Base-by-base conservation (phyloP, 2,797 vertebrate genomes). In the Melanogrammus aeglefinus region DNA sequence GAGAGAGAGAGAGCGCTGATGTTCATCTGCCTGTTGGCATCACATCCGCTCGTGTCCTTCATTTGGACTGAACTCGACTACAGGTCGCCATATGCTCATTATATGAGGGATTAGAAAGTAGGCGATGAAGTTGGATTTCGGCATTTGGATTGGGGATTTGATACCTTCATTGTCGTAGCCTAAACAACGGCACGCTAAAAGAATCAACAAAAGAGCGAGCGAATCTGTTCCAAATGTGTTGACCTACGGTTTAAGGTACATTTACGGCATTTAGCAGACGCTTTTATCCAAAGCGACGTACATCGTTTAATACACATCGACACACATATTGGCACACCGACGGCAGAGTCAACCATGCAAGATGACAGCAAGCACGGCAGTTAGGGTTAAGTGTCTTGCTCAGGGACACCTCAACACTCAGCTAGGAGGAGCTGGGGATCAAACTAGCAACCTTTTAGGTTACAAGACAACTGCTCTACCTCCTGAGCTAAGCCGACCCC, bases 141-240 rank as follows among this genome's bases (percentile, higher is more conserved):
- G 21, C 6, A n/a, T 63, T n/a, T n/a, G 51, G 51, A 63, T 63
- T 63, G 21, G n/a, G 57, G n/a, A 63, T 24, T 63, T 63, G 57
- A 63, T 63, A 63, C 57, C 21, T 63, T 9, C 5, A 24, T 21
- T 63, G 21, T 18, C n/a, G 33, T 21, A 47, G 75, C 35, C 36
- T 35, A 4, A 63, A 66, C 47, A 74, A 27, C 36, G 57, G 27
- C 31, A 74, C 47, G 73, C 72, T 39, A 73, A 78, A 70, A 44
- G 41, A 74, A 85, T 88, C 51, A 81, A 73, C 51, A 74, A 80
- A 77, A 76, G 76, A 44, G 79, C 57, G 74, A 33, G 72, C 6
- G 8, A 73, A 35, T 36, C 36, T 0, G 36, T 73, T 73, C 33
- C 3, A 8, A 21, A 4, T n/a, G 29, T 35, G 33, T 14, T 44